A percentile compares a stretch with the other conserved stretches of the same genome.
Conservation (phyloP, 2,797 vertebrate species). For the Mycteria americana region DNA sequence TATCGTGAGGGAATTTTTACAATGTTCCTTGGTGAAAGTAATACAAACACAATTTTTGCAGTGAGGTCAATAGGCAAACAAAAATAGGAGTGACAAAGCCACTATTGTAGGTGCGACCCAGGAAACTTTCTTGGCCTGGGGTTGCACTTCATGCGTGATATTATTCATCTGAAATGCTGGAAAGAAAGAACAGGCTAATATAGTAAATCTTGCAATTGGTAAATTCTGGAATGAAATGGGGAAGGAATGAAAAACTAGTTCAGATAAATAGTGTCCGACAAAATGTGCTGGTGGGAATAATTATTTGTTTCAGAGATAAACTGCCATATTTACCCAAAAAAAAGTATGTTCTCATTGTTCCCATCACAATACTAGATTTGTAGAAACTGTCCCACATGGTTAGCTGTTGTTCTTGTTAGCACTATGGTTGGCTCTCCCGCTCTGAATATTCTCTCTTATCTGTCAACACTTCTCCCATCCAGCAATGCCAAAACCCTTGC, state of each 20-base stretch:
- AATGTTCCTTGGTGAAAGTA: not conserved
- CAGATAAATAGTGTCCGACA: not conserved
- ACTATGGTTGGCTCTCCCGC: not conserved
- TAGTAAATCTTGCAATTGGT: not conserved
- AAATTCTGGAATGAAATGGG: not conserved
- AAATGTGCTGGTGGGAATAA: not conserved
- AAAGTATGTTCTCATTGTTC: not conserved
- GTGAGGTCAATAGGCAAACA: not conserved
- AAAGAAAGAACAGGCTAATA: conserved; percentile 1
- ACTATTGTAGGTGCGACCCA: not conserved
- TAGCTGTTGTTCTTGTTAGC: not conserved
- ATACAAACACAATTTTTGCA: not conserved
- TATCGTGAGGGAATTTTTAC: not conserved
- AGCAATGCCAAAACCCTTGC: not conserved
- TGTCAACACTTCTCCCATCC: not conserved
- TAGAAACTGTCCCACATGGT: not conserved
- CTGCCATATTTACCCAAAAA: not conserved
- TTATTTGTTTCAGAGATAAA: not conserved
- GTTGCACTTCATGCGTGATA: not conserved
- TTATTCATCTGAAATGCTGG: not conserved
- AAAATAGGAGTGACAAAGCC: not conserved
- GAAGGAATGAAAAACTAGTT: not conserved
- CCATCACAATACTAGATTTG: not conserved
- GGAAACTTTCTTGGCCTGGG: not conserved
- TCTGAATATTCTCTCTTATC: not conserved